Evolutionary conservation across 2,888 invertebrate genomes (phyloP), one percentile per base, ranked within the genome.

Genomic region (Nymphalis urticae): DNA sequence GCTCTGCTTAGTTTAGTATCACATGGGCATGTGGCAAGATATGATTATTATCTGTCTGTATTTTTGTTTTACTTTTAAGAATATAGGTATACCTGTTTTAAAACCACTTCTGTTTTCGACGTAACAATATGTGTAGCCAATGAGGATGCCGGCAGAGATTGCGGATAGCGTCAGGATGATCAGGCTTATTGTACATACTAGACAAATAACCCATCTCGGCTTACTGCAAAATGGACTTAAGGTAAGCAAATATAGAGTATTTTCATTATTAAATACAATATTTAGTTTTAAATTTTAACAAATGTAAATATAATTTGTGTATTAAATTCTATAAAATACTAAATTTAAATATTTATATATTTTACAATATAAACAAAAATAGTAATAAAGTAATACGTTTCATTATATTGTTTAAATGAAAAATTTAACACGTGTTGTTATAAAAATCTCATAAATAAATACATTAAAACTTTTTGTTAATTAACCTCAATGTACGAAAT

Each of bases 111-210:
- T 79, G 71, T 88, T 82, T 71, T 89, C 89, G 19, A 90, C 76
- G 75, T 88, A 90, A 75, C 89, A 90, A 75, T 87, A 89, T 6
- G 87, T 86, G 76, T 90, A 90, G 1, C 90, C 90, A 47, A 90
- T 82, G 65, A 88, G 77, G 10, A 83, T 80, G 1, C 90, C 90
- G 6, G 88, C 77, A 1, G 80, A 77, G 3, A 89, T 75, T 0
- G 89, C 86, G 1, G 85, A 81, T 1, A 82, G n/a, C 1, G 84
- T 85, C 62, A 89, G 77, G n/a, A 83, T 69, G 8, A 87, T 73
- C 2, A 86, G 53, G 0, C 81, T 82, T 1, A 75, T 69, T 2
- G 83, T 76, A 17, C 85, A 76, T 8, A 80, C 73, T 42, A 83
- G 66, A 67, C 83, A 89, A 7, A 82, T 76, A 73, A 85, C 69